These are phyloP conservation scores for Aquatica leii DNA, from an alignment of 2,888 invertebrate genomes.

Conservation along the genomic window DNA sequence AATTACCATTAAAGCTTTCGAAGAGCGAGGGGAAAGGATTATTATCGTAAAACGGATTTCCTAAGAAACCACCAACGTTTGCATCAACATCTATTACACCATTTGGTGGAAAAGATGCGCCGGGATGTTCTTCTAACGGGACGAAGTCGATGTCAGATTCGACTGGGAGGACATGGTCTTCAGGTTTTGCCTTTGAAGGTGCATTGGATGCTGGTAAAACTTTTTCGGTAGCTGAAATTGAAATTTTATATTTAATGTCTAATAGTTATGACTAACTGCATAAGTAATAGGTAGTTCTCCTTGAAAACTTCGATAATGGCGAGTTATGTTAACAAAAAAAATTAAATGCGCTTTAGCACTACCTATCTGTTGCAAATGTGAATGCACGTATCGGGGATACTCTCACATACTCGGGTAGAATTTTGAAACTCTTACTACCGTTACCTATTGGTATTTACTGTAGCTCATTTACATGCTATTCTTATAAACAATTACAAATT, in stretches of 20 bases:
- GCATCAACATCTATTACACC: slow-evolving; percentile 30
- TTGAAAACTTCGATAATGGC: neutral
- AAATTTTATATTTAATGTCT: neutral
- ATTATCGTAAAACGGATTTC: slow-evolving; percentile 19
- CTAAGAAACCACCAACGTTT: slow-evolving; percentile 24
- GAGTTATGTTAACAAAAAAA: neutral
- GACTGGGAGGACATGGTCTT: neutral
- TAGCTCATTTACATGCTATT: too few relatives aligned
- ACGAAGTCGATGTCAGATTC: slow-evolving; percentile 24
- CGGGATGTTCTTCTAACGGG: slow-evolving; percentile 22
- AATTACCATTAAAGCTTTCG: slow-evolving; percentile 18
- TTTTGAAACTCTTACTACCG: neutral
- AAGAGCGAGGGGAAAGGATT: slow-evolving; percentile 28
- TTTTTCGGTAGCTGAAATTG: neutral
- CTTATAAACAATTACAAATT: too few relatives aligned
- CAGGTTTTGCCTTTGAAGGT: neutral
- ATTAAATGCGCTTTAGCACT: too few relatives aligned
- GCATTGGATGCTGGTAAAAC: too few relatives aligned
- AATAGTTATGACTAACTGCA: slow-evolving; percentile 6
- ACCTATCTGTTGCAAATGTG: too few relatives aligned
- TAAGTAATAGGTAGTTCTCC: slow-evolving; percentile 1
- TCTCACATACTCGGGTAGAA: slow-evolving; percentile 7
- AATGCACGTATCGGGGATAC: neutral
- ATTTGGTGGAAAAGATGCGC: slow-evolving; percentile 12
- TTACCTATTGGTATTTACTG: neutral